Evolutionary conservation across 2,797 vertebrate species (phyloP), one percentile per base, ranked within the genome.

Genomic region (Peromyscus melanophrys): DNA sequence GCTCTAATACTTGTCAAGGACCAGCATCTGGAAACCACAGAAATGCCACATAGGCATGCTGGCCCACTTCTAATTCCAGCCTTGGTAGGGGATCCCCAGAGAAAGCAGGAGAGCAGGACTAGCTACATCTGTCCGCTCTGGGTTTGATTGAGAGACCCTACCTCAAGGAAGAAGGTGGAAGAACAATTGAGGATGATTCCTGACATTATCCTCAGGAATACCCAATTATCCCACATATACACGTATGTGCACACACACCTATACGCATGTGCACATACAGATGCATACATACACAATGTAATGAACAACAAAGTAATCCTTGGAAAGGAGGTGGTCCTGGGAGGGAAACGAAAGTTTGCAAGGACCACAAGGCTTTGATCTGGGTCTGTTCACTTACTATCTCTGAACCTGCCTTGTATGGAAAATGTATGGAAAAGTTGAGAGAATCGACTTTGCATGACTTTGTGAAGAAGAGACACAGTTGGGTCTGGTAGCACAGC

Each of bases 361-460:
- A 73, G 55, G 55, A 40, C 25, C 6, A 5, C 8, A 49, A 4
- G 37, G 77, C 65, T 0, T 0, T 16, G 43, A 55, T 4, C 0
- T 4, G n/a, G 55, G 13, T n/a, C 55, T 23, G 23, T 17, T 55
- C 4, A 21, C 34, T n/a, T 16, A 31, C 9, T 52, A 12, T n/a
- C 69, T 73, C 40, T 8, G 37, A 67, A 59, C 8, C 31, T 34
- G 29, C 52, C 80, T 55, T 67, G 59, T 77, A 59, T 27, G 4
- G n/a, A 17, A 67, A 81, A 73, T 4, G 9, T n/a, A n/a, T n/a
- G n/a, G n/a, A n/a, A n/a, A n/a, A n/a, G n/a, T 10, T 4, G 49
- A 63, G 34, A 29, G 9, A n/a, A 31, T 75, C 23, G 2, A 31
- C 19, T 12, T 21, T 14, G 16, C 49, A 11, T 25, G 69, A 4